phyloP scores from a whole-genome alignment of 2,113 vertebrate species.

The Butorides virescens region DNA sequence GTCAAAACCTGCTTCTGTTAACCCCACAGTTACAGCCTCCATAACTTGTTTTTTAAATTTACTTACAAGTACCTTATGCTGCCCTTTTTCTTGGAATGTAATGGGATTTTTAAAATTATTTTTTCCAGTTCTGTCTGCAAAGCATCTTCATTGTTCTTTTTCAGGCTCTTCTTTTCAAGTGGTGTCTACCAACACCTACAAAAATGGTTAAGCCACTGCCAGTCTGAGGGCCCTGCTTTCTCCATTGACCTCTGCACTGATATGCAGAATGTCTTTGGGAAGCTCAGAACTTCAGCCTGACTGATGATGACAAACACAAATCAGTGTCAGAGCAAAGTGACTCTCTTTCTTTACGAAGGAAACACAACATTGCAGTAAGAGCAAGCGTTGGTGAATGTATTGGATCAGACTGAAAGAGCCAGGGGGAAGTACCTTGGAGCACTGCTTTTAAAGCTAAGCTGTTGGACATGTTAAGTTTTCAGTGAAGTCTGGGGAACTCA shows the following conservation, averaged over 20 bases:
- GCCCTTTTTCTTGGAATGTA: background rate
- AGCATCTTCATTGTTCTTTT: background rate
- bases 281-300: background rate
- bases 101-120: accelerated
- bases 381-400: background rate
- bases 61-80: background rate
- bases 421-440: background rate
- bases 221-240: background rate
- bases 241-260: background rate
- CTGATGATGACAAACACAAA: background rate
- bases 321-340: background rate
- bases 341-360: background rate
- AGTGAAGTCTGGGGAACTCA: background rate
- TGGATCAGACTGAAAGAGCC: background rate
- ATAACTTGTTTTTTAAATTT: background rate
- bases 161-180: background rate
- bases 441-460: background rate
- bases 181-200: background rate
- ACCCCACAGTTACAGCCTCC: background rate
- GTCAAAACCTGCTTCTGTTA: background rate
- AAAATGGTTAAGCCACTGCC: background rate
- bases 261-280: background rate
- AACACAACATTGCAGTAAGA: background rate
- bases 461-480: background rate
- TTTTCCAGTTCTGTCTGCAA: background rate